A percentile compares a stretch with the other conserved stretches of the same genome.
These are phyloP conservation scores for Akabosia matsudoensis DNA, from an alignment of 1,140 invertebrate species.

Conservation along the genomic window DNA sequence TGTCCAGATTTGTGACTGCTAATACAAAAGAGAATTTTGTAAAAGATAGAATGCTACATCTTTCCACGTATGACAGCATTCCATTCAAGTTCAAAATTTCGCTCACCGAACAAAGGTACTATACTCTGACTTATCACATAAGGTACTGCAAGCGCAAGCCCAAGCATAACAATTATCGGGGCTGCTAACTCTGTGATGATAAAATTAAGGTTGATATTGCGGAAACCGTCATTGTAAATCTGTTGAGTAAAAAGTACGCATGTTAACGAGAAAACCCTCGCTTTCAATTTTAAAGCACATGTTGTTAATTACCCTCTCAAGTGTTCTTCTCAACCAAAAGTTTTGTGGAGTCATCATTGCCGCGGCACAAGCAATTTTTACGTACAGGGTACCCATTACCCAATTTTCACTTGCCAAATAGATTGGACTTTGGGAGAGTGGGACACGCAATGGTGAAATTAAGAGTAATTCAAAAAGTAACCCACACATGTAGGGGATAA, in stretches of 20 bases:
- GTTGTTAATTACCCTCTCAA: slow-evolving; percentile 82
- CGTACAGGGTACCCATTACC: slow-evolving; percentile 93
- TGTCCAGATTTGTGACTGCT: slow-evolving; percentile 64
- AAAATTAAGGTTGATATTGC: slow-evolving; percentile 85
- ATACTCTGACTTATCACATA: slow-evolving; percentile 82
- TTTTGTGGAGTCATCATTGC: slow-evolving; percentile 95
- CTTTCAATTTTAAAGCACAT: not conserved
- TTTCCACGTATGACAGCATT: too few species aligned
- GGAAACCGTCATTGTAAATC: slow-evolving; percentile 78
- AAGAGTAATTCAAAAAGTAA: slow-evolving; percentile 85
- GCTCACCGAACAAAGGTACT: slow-evolving; percentile 68
- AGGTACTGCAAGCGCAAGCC: slow-evolving; percentile 80
- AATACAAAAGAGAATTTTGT: not conserved
- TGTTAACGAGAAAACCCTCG: not conserved
- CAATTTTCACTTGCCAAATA: slow-evolving; percentile 68
- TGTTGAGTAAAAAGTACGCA: slow-evolving; percentile 46
- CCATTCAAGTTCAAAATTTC: slow-evolving; percentile 14
- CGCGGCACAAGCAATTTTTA: slow-evolving; percentile 94
- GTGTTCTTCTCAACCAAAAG: slow-evolving; percentile 82
- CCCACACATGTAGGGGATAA: slow-evolving; percentile 90
- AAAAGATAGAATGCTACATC: not conserved
- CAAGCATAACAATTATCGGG: slow-evolving; percentile 82
- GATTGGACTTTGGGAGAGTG: slow-evolving; percentile 90
- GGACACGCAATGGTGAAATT: slow-evolving; percentile 87
- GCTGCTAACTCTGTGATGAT: slow-evolving; percentile 80